Conservation (phyloP, 2,113 vertebrate genomes). For the Hyaena hyaena region DNA sequence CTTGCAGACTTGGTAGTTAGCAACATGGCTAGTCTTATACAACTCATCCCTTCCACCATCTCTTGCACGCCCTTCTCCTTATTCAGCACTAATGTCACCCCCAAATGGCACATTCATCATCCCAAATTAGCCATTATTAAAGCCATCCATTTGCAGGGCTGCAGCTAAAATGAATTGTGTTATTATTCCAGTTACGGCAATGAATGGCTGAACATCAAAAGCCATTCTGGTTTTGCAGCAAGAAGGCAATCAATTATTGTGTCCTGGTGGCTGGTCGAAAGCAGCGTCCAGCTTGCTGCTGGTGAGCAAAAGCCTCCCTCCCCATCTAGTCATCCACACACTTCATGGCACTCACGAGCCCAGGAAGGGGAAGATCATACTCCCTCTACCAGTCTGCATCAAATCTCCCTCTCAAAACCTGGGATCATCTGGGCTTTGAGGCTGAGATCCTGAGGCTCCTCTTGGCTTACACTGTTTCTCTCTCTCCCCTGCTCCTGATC, state of each 20-base stretch:
- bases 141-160: constrained; percentile 78
- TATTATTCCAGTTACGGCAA: constrained; percentile 82
- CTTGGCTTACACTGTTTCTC: not conserved
- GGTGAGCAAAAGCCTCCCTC: not conserved
- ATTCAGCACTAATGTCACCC: constrained; percentile 82
- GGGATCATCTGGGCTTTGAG: not conserved
- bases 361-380: not conserved
- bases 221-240: constrained; percentile 78
- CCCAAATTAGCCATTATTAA: constrained; percentile 82
- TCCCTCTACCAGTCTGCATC: not conserved
- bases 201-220: constrained; percentile 82
- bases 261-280: constrained; percentile 73
- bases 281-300: constrained; percentile 60
- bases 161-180: constrained; percentile 82
- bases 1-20: constrained; percentile 42
- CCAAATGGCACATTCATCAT: constrained; percentile 84
- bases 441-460: not conserved
- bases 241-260: constrained; percentile 85
- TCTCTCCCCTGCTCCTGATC: not conserved
- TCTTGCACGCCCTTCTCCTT: constrained; percentile 77
- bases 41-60: constrained; percentile 55
- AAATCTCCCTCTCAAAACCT: not conserved
- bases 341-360: constrained; percentile 53
- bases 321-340: constrained; percentile 28
- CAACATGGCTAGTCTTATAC: constrained; percentile 50